Base-by-base conservation (phyloP, 2,888 invertebrate genomes). In the Xanthia icteritia region DNA sequence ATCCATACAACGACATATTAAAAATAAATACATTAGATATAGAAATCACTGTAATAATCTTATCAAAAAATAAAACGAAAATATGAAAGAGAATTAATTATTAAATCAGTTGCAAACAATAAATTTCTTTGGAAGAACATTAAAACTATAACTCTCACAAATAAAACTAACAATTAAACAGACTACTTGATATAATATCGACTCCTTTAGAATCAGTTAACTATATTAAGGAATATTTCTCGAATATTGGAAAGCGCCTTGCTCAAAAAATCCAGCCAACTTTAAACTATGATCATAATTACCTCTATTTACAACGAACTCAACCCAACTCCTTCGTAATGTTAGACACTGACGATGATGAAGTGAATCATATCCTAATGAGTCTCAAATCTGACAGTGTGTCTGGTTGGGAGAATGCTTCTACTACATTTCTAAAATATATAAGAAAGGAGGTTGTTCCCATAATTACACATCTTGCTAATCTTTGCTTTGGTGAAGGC, bases 341-440 rank as follows among this genome's bases (percentile, higher is more conserved):
- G 23, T 31, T 72, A 39, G 51, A 64, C 27, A 72, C 72, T 13
- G 64, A 56, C 23, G 20, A 27, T 27, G 27, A 31, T 17, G 64
- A 72, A 64, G 72, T 72, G n/a, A 42, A 54, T 42, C n/a, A 42
- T 23, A 56, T 72, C 39, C 54, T 72, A 64, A 64, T 72, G 72
- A n/a, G 63, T 51, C 63, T 51, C 20, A 51, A 63, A 63, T 63
- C 71, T 20, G 54, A 45, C 15, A 45, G 72, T 72, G 72, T 54
- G 8, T 27, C 63, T 13, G 54, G 54, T 11, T 72, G 54, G 39
- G 72, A 64, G 9, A 56, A 69, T 36, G 45, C 64, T 20, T 54
- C 64, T 27, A 54, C 72, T 39, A 13, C 27, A 4, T 72, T 64
- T 31, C 15, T 68, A 61, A 74, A 68, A 42, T 42, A 51, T 42